phyloP scores from a whole-genome alignment of 2,888 invertebrate species.

The Nomada hirtipes region DNA sequence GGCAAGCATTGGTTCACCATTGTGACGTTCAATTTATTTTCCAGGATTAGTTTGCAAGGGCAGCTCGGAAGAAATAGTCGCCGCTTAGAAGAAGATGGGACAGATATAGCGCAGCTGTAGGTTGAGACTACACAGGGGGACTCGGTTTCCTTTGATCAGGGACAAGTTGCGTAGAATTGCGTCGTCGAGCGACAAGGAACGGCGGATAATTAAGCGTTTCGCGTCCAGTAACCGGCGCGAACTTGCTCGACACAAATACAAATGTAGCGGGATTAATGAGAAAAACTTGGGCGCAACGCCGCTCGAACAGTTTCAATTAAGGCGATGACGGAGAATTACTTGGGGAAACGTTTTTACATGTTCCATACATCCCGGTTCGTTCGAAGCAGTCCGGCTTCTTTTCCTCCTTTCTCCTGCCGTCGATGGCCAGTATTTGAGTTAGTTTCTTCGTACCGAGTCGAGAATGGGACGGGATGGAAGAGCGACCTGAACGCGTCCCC shows the following conservation, averaged over 20 bases:
- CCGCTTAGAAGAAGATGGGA: background rate
- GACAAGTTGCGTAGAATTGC: background rate
- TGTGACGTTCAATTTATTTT: too few species aligned
- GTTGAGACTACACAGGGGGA: background rate
- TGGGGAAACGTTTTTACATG: constrained; percentile 29
- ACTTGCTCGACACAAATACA: constrained; percentile 2
- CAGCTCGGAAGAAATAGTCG: background rate
- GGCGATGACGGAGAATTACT: constrained; percentile 25
- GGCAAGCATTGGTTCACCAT: constrained; percentile 14
- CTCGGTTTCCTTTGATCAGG: constrained; percentile 4
- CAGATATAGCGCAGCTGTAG: background rate
- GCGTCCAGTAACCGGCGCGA: background rate
- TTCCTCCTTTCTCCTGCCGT: background rate
- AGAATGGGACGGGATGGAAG: background rate
- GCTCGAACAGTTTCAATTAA: constrained; percentile 58
- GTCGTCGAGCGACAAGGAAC: constrained; percentile 10
- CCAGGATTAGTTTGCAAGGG: too few species aligned
- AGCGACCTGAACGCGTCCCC: background rate
- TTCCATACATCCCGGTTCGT: constrained; percentile 9
- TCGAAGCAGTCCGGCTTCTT: background rate
- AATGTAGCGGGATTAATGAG: constrained; percentile 55
- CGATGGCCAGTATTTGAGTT: constrained; percentile 8
- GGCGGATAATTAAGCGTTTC: constrained; percentile 41
- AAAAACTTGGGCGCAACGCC: constrained; percentile 41
- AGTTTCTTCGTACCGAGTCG: constrained; percentile 2